Evolutionary conservation across 2,888 invertebrate species (phyloP).

Genomic region (Deilephila porcellus): DNA sequence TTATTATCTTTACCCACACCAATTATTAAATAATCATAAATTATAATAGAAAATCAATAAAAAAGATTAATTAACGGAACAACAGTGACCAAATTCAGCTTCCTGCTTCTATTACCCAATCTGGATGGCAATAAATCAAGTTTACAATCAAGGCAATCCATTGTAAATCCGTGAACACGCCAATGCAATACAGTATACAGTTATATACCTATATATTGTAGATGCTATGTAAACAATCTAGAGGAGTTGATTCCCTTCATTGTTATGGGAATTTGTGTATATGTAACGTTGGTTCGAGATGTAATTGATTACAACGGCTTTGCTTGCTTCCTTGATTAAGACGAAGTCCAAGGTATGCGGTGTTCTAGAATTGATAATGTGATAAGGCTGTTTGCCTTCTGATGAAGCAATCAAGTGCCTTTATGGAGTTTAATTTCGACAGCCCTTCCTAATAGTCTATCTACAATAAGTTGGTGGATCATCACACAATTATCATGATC

Average conservation of each 20-base stretch:
- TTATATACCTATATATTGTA: neutral
- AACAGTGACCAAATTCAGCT: constrained; percentile 1
- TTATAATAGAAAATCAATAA: neutral
- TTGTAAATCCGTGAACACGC: constrained; percentile 26
- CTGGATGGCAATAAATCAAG: constrained; percentile 27
- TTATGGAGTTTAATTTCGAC: too few species aligned
- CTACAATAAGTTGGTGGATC: too few species aligned
- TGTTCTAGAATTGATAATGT: neutral
- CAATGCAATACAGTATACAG: neutral
- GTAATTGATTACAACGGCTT: constrained; percentile 10
- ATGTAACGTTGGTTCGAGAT: constrained; percentile 5
- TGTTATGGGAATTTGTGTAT: neutral
- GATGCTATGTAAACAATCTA: neutral
- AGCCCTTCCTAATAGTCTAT: too few species aligned
- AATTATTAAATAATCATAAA: neutral
- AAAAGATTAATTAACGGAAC: constrained; percentile 21
- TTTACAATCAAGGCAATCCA: constrained; percentile 28
- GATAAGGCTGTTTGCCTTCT: too few species aligned
- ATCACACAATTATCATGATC: too few species aligned
- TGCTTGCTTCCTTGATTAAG: neutral
- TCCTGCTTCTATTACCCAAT: constrained; percentile 24
- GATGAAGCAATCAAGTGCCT: too few species aligned
- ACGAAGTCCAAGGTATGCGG: neutral
- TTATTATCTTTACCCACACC: too few species aligned
- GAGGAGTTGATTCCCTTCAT: neutral